phyloP scores from a whole-genome alignment of 1,140 invertebrate species.

The Zaprionus gabonicus region DNA sequence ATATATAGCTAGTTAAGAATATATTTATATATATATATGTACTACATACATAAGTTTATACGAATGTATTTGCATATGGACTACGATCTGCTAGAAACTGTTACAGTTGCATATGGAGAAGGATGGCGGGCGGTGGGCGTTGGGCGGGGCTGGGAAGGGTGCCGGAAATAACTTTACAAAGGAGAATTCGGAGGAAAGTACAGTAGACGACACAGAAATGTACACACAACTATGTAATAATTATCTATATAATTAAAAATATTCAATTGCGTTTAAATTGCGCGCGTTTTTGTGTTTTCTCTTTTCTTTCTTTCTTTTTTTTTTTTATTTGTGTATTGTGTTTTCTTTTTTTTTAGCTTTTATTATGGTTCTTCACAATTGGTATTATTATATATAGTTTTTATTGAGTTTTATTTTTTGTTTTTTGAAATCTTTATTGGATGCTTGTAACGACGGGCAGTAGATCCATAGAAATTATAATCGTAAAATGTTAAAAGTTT shows the following conservation, averaged over 20 bases:
- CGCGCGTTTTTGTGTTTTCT: slow-evolving; percentile 23
- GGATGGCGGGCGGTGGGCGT: not conserved
- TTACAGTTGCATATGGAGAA: slow-evolving; percentile 51
- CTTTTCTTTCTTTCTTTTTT: slow-evolving; percentile 17
- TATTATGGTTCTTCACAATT: slow-evolving; percentile 2
- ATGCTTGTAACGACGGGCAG: slow-evolving; percentile 84
- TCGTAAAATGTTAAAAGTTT: slow-evolving; percentile 84
- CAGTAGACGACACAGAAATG: slow-evolving; percentile 62
- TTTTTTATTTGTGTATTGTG: not conserved
- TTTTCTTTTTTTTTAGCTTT: not conserved
- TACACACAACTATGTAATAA: slow-evolving; percentile 58
- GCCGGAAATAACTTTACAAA: slow-evolving; percentile 63
- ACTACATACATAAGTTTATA: slow-evolving; percentile 72
- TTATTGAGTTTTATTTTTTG: slow-evolving; percentile 18
- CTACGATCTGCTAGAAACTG: slow-evolving; percentile 72
- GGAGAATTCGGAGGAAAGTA: slow-evolving; percentile 29
- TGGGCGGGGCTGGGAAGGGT: slow-evolving; percentile 3
- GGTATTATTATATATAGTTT: slow-evolving; percentile 13
- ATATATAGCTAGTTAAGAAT: slow-evolving; percentile 79
- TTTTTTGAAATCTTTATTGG: slow-evolving; percentile 84
- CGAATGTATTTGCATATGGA: slow-evolving; percentile 77
- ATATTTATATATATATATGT: slow-evolving; percentile 57
- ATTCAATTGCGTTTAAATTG: slow-evolving; percentile 25
- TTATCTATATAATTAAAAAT: slow-evolving; percentile 46
- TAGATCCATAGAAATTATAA: slow-evolving; percentile 84